Percentiles rank a stretch among this genome's conserved stretches.
Conservation (phyloP, 2,797 vertebrate species). For the Hafferia zeledoni region DNA sequence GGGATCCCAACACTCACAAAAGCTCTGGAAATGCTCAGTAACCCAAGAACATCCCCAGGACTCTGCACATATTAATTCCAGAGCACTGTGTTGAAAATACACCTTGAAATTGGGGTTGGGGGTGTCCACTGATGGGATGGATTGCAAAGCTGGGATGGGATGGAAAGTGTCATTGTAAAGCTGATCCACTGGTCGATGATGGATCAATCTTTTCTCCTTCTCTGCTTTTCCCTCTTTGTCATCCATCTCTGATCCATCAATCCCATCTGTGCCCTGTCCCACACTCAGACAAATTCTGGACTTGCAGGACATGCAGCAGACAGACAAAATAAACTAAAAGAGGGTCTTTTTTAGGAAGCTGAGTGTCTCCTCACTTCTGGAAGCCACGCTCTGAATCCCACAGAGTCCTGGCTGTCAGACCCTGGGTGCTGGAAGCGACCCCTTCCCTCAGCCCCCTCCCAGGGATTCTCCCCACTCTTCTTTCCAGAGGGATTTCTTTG, state of each 20-base stretch:
- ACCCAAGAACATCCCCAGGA: neutral
- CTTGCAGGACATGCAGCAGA: neutral
- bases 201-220: neutral
- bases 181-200: neutral
- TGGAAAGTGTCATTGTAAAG: neutral
- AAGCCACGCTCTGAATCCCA: neutral
- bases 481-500: neutral
- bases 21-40: neutral
- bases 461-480: neutral
- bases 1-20: neutral
- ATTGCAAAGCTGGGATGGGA: neutral
- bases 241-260: neutral
- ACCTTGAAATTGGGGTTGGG: neutral
- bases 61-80: neutral
- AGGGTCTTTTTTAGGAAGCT: neutral
- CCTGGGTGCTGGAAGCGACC: neutral
- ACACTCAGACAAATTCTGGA: neutral
- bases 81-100: neutral
- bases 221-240: neutral
- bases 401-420: neutral
- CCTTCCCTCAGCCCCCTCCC: neutral
- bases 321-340: neutral
- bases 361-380: neutral
- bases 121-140: neutral
- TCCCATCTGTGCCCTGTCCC: rapidly evolving